A percentile compares a stretch with the other conserved stretches of the same genome.
phyloP scores from a whole-genome alignment of 2,113 vertebrate species.

The Dipodomys stephensi region DNA sequence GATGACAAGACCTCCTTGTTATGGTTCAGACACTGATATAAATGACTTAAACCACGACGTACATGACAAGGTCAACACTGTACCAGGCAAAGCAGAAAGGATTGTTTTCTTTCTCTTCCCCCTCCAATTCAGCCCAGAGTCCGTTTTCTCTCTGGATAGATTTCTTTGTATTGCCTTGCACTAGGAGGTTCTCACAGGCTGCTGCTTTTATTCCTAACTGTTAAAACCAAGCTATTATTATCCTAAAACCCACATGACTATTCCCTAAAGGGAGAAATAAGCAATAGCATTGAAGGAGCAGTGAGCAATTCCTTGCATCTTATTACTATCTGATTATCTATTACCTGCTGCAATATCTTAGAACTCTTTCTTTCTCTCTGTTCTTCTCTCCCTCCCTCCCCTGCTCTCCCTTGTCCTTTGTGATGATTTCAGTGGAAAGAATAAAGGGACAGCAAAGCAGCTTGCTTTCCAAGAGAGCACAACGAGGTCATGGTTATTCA shows the following conservation, averaged over 20 bases:
- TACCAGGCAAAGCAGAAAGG: neutral
- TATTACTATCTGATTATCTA: neutral
- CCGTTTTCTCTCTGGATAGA: neutral
- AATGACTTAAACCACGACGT: neutral
- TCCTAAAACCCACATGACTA: slow-evolving; percentile 12
- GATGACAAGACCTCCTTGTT: neutral
- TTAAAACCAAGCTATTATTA: slow-evolving; percentile 36
- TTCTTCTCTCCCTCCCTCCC: too few relatives aligned
- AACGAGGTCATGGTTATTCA: neutral
- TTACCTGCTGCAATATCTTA: neutral
- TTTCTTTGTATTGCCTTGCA: slow-evolving; percentile 28
- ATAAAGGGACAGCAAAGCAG: neutral
- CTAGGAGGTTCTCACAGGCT: neutral
- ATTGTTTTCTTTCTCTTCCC: neutral
- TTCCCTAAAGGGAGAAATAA: neutral
- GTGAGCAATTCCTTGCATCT: neutral
- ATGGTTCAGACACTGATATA: neutral
- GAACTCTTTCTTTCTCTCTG: neutral
- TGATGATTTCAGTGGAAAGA: neutral
- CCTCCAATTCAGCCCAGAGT: neutral
- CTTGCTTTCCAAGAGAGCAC: slow-evolving; percentile 35
- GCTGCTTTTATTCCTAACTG: slow-evolving; percentile 48
- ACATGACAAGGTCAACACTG: neutral
- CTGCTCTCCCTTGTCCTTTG: neutral
- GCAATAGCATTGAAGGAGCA: neutral